Base-by-base conservation (phyloP, 2,888 invertebrate species). In the Lycophotia porphyrea region DNA sequence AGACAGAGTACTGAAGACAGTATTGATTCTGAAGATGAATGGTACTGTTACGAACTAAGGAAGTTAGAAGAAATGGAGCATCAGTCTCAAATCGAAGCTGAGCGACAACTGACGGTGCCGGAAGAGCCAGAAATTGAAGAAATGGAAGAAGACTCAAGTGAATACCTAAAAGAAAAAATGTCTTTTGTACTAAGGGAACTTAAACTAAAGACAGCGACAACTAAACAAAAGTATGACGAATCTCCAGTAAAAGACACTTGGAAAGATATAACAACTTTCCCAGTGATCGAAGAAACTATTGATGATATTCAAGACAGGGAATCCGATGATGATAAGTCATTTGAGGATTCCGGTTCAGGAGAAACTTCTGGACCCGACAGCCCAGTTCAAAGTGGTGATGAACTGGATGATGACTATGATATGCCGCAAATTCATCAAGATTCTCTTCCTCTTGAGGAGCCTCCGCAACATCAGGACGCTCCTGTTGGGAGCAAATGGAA, bases 1-100 rank as follows among this genome's bases (percentile, higher is more conserved):
- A 97, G 99, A 70, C 99, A 99, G 94, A 98, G 98, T 90, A 99
- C 99, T 0, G 99, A 99, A 95, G 99, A 99, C 88, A 98, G 98
- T 89, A 99, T 99, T 76, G 99, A 99, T 92, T 98, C 98, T 42
- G 99, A 99, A 94, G 99, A 99, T 91, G 99, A 99, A 92, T 99
- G 99, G 98, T 99, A 98, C 90, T 98, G 98, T 88, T 98, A 99
- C 92, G 99, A 99, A 91, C 93, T 99, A 76, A 96, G 98, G 74
- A 98, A 99, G 93, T 94, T 99, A 52, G 98, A 99, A 93, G 98
- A 98, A 93, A 97, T 99, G 94, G 99, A 99, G 93, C 97, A 98
- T 82, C 98, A 98, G 84, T 97, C 97, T 5, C 97, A 97, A 86
- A 87, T 97, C 75, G 98, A 98, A 88, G 92, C 96, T 60, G 97